Evolutionary conservation across 2,888 invertebrate genomes (phyloP).

Genomic region (Microdon myrmicae): DNA sequence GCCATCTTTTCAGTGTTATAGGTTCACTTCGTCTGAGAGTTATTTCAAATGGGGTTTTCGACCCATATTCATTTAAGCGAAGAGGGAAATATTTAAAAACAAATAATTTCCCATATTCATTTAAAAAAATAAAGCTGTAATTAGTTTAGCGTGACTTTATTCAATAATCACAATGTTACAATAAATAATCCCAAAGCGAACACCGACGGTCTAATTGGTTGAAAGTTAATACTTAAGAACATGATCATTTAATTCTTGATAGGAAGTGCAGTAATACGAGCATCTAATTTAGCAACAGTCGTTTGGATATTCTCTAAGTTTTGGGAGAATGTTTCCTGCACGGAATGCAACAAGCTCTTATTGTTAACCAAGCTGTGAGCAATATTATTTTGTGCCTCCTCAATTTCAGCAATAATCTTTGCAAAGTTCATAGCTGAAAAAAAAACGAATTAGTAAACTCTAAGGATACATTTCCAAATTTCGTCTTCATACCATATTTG

Average conservation of each 20-base stretch:
- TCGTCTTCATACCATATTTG: slow-evolving; percentile 78
- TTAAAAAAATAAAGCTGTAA: no score
- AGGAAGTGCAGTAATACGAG: slow-evolving; percentile 72
- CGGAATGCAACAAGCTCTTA: slow-evolving; percentile 79
- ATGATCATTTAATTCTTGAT: slow-evolving; percentile 12
- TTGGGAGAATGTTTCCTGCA: slow-evolving; percentile 82
- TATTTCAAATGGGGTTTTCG: no score
- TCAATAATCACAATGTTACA: no score
- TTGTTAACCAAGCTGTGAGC: slow-evolving; percentile 79
- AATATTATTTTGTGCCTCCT: slow-evolving; percentile 79
- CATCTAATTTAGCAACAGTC: slow-evolving; percentile 79
- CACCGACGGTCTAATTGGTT: no score
- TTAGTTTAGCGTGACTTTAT: no score
- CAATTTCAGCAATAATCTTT: slow-evolving; percentile 83
- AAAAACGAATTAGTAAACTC: not conserved
- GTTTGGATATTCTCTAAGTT: slow-evolving; percentile 82
- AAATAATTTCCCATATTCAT: no score
- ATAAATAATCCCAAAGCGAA: no score
- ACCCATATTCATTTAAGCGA: no score
- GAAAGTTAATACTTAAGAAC: no score
- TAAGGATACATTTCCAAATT: not conserved
- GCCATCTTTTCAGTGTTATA: no score
- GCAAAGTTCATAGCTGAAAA: slow-evolving; percentile 86
- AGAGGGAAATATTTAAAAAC: no score
- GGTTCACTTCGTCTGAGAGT: no score